Evolutionary conservation across 2,888 invertebrate genomes (phyloP).

Genomic region (Hemicrepidius hirtus): DNA sequence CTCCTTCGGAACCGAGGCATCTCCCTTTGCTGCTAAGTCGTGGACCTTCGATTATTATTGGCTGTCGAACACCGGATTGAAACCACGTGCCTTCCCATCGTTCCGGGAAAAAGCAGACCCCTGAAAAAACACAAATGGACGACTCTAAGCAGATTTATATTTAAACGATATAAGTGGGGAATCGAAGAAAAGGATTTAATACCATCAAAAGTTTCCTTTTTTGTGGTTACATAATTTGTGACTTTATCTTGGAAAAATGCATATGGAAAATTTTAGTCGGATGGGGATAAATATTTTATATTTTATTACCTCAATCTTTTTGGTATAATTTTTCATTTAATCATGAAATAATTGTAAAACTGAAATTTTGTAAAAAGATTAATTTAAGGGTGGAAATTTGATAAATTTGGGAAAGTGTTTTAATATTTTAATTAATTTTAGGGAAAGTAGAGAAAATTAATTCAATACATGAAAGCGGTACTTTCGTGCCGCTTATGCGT

Average conservation of each 20-base stretch:
- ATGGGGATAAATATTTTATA: neutral
- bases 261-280: neutral
- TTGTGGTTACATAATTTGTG: conserved; percentile 30
- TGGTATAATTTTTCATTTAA: neutral
- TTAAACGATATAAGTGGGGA: conserved; percentile 49
- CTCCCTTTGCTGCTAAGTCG: conserved; percentile 89
- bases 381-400: too few species aligned
- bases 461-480: too few species aligned
- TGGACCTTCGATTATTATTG: conserved; percentile 88
- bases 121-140: conserved; percentile 66
- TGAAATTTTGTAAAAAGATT: too few species aligned
- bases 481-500: too few species aligned
- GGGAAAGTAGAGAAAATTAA: too few species aligned
- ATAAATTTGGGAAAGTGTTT: too few species aligned
- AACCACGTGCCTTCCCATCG: conserved; percentile 94
- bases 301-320: neutral
- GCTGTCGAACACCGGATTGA: conserved; percentile 91
- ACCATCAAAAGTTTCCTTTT: conserved; percentile 32
- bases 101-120: conserved; percentile 87
- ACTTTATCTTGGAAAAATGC: conserved; percentile 8
- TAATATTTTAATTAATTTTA: too few species aligned
- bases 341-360: too few species aligned
- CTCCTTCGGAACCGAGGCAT: conserved; percentile 89
- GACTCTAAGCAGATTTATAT: conserved; percentile 49
- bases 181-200: conserved; percentile 43